Percentiles rank a stretch among this genome's conserved stretches.
phyloP scores from a whole-genome alignment of 2,888 invertebrate genomes.

The Cryptocephalus moraei region DNA sequence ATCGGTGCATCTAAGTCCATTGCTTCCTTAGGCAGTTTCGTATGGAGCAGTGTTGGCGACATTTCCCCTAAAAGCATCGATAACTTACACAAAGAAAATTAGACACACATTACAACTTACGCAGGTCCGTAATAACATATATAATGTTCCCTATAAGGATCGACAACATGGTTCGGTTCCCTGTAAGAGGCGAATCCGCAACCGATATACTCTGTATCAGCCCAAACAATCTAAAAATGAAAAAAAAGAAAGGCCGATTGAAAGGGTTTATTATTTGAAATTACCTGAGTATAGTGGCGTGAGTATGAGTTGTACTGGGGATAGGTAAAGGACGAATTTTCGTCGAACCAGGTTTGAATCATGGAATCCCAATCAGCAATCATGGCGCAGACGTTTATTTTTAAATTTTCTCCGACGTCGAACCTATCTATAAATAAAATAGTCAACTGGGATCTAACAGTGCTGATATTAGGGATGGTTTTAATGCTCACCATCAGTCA shows the following conservation, averaged over 20 bases:
- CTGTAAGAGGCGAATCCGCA: slow-evolving; percentile 14
- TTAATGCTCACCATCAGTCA: too few species aligned
- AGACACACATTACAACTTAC: slow-evolving; percentile 4
- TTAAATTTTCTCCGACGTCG: too few species aligned
- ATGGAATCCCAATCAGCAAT: neutral
- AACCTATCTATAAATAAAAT: too few species aligned
- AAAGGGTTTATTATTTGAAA: too few species aligned
- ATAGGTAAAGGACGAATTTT: too few species aligned
- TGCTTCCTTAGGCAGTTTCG: neutral
- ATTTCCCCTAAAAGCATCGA: neutral
- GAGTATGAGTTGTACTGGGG: too few species aligned
- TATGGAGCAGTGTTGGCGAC: neutral
- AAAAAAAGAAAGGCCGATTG: neutral
- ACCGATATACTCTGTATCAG: slow-evolving; percentile 13
- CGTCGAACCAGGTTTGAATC: too few species aligned
- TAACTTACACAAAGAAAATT: neutral
- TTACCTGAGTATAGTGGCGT: too few species aligned
- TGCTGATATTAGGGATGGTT: too few species aligned
- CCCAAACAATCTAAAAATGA: slow-evolving; percentile 15
- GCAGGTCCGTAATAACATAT: slow-evolving; percentile 15
- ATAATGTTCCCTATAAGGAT: slow-evolving; percentile 10
- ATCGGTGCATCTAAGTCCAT: too few species aligned
- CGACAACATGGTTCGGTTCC: neutral
- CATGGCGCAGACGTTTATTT: too few species aligned
- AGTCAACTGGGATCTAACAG: too few species aligned